A percentile compares a stretch with the other conserved stretches of the same genome.
phyloP scores from a whole-genome alignment of 2,888 invertebrate genomes.

The Metalampra italica region DNA sequence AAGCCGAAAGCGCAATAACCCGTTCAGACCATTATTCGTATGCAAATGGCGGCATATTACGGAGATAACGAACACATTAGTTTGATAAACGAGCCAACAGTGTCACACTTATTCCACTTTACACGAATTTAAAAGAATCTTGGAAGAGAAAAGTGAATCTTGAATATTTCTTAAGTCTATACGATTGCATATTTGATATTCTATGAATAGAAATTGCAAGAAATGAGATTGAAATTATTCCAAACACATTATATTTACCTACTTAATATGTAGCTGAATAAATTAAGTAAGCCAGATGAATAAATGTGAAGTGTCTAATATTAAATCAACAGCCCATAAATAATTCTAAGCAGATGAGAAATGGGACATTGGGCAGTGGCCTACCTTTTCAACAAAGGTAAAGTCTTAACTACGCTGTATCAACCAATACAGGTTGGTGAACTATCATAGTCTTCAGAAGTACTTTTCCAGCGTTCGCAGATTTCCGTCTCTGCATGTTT shows the following conservation, averaged over 20 bases:
- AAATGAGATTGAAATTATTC: not conserved
- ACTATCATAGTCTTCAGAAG: too few relatives aligned
- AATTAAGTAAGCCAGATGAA: too few relatives aligned
- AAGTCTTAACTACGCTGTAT: too few relatives aligned
- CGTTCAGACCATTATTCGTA: conserved; percentile 42
- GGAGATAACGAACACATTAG: conserved; percentile 36
- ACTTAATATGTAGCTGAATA: too few relatives aligned
- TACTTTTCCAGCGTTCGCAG: too few relatives aligned
- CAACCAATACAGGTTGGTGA: too few relatives aligned
- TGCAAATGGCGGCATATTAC: conserved; percentile 42
- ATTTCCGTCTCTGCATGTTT: too few relatives aligned
- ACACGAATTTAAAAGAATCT: conserved; percentile 20
- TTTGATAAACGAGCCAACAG: conserved; percentile 30
- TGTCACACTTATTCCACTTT: conserved; percentile 22
- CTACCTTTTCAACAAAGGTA: too few relatives aligned
- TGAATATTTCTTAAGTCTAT: not conserved
- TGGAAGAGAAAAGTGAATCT: conserved; percentile 1
- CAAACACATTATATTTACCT: not conserved
- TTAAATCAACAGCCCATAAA: too few relatives aligned
- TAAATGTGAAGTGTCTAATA: too few relatives aligned
- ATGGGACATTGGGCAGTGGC: too few relatives aligned
- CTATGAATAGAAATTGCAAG: not conserved
- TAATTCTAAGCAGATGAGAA: too few relatives aligned
- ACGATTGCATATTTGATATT: not conserved
- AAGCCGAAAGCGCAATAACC: conserved; percentile 28